Evolutionary conservation across 2,113 vertebrate genomes (phyloP).

Genomic region (Festucalex cinctus): DNA sequence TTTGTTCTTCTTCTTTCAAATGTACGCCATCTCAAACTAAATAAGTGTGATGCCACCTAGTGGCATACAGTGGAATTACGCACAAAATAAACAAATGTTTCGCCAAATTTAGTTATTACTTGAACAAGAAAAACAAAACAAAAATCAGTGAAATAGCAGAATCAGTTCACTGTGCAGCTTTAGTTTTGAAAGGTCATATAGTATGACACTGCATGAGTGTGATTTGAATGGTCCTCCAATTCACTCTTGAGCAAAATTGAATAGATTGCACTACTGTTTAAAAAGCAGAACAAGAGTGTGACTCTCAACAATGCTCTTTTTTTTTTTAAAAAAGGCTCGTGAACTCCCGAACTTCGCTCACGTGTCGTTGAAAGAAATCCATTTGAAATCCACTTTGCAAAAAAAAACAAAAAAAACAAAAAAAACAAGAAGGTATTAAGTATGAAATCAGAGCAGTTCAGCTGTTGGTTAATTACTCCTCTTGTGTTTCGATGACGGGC

Average conservation of each 20-base stretch:
- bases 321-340: not conserved
- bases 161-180: not conserved
- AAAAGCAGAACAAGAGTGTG: not conserved
- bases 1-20: too few relatives aligned
- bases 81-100: too few relatives aligned
- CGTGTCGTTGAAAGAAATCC: not conserved
- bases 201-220: too few relatives aligned
- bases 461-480: not conserved
- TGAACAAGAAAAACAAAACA: not conserved
- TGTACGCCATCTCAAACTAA: too few relatives aligned
- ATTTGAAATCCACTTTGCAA: not conserved
- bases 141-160: not conserved
- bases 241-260: not conserved
- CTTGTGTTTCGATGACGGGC: not conserved
- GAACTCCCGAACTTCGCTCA: not conserved
- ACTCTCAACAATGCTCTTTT: not conserved
- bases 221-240: not conserved
- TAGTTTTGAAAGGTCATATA: not conserved
- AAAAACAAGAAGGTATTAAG: constrained; percentile 3
- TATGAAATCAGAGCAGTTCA: constrained; percentile 13
- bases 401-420: too few relatives aligned
- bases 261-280: not conserved
- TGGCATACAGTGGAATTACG: too few relatives aligned
- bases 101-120: too few relatives aligned
- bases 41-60: too few relatives aligned